These are phyloP conservation scores for Helicoverpa armigera DNA, from an alignment of 1,140 invertebrate species.

Conservation along the genomic window DNA sequence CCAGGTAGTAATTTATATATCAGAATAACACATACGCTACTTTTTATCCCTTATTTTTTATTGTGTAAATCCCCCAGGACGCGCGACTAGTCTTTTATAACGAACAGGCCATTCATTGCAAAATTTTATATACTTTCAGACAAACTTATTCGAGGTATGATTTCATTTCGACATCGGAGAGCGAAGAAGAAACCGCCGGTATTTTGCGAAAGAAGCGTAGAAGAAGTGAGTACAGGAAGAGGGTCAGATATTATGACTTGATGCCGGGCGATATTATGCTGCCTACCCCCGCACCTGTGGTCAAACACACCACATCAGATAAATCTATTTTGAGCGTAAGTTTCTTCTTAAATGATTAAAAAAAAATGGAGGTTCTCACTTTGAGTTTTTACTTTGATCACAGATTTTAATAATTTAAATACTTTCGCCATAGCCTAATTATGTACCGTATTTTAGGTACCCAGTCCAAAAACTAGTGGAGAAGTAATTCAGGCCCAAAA, in stretches of 20 bases:
- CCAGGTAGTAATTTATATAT: slow-evolving; percentile 56
- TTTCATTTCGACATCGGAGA: slow-evolving; percentile 62
- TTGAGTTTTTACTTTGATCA: too few relatives aligned
- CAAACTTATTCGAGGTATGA: slow-evolving; percentile 29
- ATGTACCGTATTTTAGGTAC: slow-evolving; percentile 60
- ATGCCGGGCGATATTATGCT: slow-evolving; percentile 71
- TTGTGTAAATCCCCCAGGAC: background rate
- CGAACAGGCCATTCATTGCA: background rate
- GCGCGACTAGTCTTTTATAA: background rate
- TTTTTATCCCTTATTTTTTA: too few relatives aligned
- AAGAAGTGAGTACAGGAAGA: slow-evolving; percentile 62
- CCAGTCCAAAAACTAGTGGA: slow-evolving; percentile 79
- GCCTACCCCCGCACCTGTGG: slow-evolving; percentile 65
- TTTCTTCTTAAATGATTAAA: background rate
- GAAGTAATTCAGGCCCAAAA: slow-evolving; percentile 72
- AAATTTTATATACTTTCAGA: background rate
- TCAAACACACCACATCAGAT: slow-evolving; percentile 74
- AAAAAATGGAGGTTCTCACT: too few relatives aligned
- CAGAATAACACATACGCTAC: background rate
- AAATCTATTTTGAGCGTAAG: slow-evolving; percentile 76
- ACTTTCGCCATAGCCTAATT: background rate
- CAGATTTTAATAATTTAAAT: background rate
- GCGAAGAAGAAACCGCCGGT: slow-evolving; percentile 54
- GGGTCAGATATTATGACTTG: slow-evolving; percentile 73
- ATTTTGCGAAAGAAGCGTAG: slow-evolving; percentile 57